Evolutionary conservation across 2,113 vertebrate species (phyloP).

Genomic region (Tapirus terrestris): DNA sequence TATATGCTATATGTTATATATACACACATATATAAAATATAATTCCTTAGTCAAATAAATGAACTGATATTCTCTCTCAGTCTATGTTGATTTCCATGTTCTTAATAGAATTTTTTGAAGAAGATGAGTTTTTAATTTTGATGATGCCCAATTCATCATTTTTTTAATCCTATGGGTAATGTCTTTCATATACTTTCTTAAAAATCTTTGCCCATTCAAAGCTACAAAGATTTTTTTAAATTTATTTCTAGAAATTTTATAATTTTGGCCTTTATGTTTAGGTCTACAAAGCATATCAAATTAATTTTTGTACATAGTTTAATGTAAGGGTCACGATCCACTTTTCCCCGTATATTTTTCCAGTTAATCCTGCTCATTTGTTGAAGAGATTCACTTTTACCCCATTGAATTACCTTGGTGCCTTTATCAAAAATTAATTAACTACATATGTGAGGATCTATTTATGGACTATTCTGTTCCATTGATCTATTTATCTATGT

Average conservation of each 20-base stretch:
- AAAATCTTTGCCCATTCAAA: background rate
- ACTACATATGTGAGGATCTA: background rate
- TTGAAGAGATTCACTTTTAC: background rate
- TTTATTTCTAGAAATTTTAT: background rate
- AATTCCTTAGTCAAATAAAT: background rate
- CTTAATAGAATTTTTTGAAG: background rate
- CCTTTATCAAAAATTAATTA: conserved; percentile 33
- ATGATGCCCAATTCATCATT: background rate
- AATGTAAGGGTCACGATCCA: background rate
- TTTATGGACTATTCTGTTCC: background rate
- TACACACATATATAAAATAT: background rate
- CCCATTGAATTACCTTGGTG: background rate
- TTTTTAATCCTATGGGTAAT: background rate
- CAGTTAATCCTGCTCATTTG: background rate
- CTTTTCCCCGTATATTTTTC: background rate
- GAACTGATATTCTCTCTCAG: background rate
- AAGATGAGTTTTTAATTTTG: background rate
- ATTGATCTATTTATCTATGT: background rate
- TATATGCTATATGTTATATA: background rate
- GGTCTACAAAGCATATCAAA: background rate
- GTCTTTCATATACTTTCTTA: background rate
- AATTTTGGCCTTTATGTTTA: background rate
- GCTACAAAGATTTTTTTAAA: background rate
- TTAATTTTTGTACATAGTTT: background rate
- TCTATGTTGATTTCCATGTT: background rate